A percentile compares a stretch with the other conserved stretches of the same genome.
Evolutionary conservation across 2,888 invertebrate species (phyloP).

Genomic region (Microctonus brassicae): DNA sequence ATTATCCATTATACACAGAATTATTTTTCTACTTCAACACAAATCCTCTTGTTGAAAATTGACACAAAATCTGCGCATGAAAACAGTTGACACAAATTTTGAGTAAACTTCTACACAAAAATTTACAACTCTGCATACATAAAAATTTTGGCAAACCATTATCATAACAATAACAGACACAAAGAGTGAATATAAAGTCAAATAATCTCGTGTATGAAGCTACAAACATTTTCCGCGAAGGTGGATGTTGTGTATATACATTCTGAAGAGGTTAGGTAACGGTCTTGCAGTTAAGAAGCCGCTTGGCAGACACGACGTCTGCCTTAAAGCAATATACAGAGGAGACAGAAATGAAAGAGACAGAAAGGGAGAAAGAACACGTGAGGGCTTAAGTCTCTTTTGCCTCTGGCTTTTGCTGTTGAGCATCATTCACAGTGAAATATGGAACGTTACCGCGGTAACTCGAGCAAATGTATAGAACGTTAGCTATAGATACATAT

Average conservation of each 20-base stretch:
- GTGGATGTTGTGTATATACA: constrained; percentile 37
- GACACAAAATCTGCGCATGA: too few species aligned
- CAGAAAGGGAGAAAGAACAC: constrained; percentile 34
- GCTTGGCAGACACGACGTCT: constrained; percentile 61
- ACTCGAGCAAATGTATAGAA: constrained; percentile 44
- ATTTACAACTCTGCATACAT: background rate
- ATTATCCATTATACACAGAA: too few species aligned
- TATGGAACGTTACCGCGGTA: constrained; percentile 43
- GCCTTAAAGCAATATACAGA: constrained; percentile 45
- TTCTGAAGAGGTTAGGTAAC: constrained; percentile 65
- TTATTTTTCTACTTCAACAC: too few species aligned
- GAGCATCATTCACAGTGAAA: constrained; percentile 46
- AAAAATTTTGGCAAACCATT: background rate
- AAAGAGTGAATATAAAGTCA: background rate
- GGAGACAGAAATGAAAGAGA: constrained; percentile 37
- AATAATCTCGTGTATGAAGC: background rate
- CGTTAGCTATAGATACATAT: background rate
- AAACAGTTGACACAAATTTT: too few species aligned
- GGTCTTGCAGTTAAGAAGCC: constrained; percentile 59
- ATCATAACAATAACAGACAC: constrained; percentile 1
- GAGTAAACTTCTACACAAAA: too few species aligned
- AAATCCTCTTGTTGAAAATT: too few species aligned
- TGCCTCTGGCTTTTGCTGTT: constrained; percentile 32
- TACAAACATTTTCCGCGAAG: constrained; percentile 14
- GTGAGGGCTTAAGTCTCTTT: constrained; percentile 34